Conservation (phyloP, 1,140 invertebrate genomes). For the Pseudomyrmex cubaensis region DNA sequence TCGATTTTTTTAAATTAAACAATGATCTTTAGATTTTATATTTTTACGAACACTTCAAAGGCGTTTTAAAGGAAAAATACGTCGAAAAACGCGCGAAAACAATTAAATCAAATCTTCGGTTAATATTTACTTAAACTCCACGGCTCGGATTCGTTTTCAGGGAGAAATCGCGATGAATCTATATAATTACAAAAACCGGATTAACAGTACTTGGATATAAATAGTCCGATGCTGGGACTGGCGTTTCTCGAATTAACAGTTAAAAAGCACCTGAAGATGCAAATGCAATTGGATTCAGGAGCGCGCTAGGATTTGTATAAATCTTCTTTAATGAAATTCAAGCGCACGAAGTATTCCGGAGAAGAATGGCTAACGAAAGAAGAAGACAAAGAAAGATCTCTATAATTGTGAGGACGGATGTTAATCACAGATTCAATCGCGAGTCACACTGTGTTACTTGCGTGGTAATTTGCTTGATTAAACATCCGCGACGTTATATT, state of each 20-base stretch:
- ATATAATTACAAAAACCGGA: slow-evolving; percentile 14
- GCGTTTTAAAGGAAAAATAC: not conserved
- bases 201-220: slow-evolving; percentile 12
- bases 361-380: not conserved
- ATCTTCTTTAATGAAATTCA: slow-evolving; percentile 52
- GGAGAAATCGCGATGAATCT: not conserved
- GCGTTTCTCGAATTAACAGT: slow-evolving; percentile 51
- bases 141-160: not conserved
- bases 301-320: slow-evolving; percentile 44
- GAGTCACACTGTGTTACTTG: not conserved
- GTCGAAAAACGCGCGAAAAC: not conserved
- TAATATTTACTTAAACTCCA: slow-evolving; percentile 23
- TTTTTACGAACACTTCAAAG: not conserved
- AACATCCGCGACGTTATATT: not conserved
- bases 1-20: not conserved
- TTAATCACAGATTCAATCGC: slow-evolving; percentile 22
- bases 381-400: not conserved
- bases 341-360: slow-evolving; percentile 1
- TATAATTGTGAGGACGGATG: slow-evolving; percentile 6
- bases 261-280: slow-evolving; percentile 33
- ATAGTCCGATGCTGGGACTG: not conserved
- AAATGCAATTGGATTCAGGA: slow-evolving; percentile 42
- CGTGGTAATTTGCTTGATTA: slow-evolving; percentile 21
- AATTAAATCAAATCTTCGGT: slow-evolving; percentile 14
- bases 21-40: not conserved